Evolutionary conservation across 1,140 invertebrate genomes (phyloP), one percentile per base, ranked within the genome.

Genomic region (Drosophila nigromelanica): DNA sequence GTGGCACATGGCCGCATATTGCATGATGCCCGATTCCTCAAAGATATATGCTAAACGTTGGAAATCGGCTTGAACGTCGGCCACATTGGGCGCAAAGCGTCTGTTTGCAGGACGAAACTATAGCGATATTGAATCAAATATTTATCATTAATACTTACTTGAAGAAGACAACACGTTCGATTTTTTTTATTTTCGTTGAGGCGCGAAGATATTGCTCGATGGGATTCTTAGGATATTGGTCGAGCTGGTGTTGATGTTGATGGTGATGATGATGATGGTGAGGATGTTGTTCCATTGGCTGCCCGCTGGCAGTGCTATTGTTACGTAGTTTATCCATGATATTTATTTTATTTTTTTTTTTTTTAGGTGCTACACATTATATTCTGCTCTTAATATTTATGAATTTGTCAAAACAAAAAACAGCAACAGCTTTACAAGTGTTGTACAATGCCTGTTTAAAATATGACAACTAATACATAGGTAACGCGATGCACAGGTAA

Each of bases 1-100:
- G 48, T 90, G 90, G 15, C 91, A 92, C 83, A 92, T 89, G 2
- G 77, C 91, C 18, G 91, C 91, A 50, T 92, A 92, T 59, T 92
- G 82, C 42, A 62, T 77, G 12, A 92, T 86, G n/a, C 80, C 76
- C 35, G 78, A 78, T 50, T 92, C 86, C 51, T 91, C 89, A 27
- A 92, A 92, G 30, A 71, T 81, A 42, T 81, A 74, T 6, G 91
- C 90, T 37, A 92, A 62, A 2, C 85, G 74, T 37, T 89, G 69
- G 35, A 91, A 92, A 27, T 91, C 90, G n/a, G 79, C 74, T 51
- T 89, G 76, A 2, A 92, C 89, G 42, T 92, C 91, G 0, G 58
- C 66, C 7, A 86, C 83, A 71, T 75, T 92, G 4, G 91, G 91
- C 5, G 89, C 90, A 56, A 92, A 91, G 33, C 91, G 90, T 71